phyloP scores from a whole-genome alignment of 2,113 vertebrate genomes.

The Ornithorhynchus anatinus region DNA sequence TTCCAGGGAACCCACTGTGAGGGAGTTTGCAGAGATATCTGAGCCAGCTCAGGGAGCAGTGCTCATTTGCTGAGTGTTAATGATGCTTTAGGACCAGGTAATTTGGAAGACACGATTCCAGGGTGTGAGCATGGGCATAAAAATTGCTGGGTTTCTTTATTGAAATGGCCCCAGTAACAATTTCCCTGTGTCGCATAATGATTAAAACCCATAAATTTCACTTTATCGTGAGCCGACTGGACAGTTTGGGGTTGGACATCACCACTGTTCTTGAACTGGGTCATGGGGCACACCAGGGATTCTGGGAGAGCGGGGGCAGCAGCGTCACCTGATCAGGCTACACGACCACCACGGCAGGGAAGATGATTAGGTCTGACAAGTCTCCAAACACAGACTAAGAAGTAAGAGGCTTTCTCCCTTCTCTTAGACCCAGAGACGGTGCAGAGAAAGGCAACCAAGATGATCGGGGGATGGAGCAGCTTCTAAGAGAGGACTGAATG shows the following conservation, averaged over 20 bases:
- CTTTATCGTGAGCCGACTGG: not conserved
- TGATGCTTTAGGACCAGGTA: not conserved
- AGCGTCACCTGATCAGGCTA: not conserved
- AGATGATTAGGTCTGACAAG: not conserved
- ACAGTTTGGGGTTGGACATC: not conserved
- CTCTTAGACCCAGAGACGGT: too few species aligned
- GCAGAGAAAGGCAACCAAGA: too few species aligned
- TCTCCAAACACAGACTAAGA: not conserved
- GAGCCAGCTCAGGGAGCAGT: not conserved
- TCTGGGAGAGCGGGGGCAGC: not conserved
- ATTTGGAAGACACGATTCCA: not conserved
- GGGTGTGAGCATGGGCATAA: not conserved
- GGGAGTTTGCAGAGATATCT: not conserved
- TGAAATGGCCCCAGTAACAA: not conserved
- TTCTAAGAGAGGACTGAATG: too few species aligned
- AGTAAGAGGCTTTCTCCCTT: too few species aligned
- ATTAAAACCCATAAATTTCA: constrained; percentile 36
- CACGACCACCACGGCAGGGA: not conserved
- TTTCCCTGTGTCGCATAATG: not conserved
- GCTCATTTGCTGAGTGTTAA: not conserved
- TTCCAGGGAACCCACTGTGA: not conserved
- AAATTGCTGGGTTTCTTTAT: constrained; percentile 32
- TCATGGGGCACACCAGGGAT: not conserved
- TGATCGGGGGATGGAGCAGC: too few species aligned
- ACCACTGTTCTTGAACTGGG: not conserved